Evolutionary conservation across 2,113 vertebrate species (phyloP).

Genomic region (Nothocercus nigrocapillus): DNA sequence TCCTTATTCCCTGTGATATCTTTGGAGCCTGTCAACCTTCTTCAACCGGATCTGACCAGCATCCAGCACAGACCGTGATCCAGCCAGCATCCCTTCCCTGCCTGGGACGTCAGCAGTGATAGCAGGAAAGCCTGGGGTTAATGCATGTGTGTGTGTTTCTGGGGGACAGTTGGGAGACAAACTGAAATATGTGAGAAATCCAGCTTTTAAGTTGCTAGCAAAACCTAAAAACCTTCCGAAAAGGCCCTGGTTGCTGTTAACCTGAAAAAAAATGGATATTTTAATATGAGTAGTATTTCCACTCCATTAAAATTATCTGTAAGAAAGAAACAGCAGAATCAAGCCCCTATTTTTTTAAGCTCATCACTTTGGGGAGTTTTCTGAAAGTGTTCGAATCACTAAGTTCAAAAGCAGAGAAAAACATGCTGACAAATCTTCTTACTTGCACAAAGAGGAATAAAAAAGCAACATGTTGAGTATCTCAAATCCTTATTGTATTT

Average conservation of each 20-base stretch:
- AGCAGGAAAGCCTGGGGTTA: rapidly evolving
- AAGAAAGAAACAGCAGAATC: constrained; percentile 22
- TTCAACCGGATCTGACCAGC: not conserved
- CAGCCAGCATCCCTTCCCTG: not conserved
- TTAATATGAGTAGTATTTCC: not conserved
- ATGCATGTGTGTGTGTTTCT: not conserved
- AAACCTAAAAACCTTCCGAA: not conserved
- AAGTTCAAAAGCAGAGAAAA: constrained; percentile 37
- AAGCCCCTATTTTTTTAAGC: not conserved
- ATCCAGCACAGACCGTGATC: too few relatives aligned
- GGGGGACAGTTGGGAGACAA: not conserved
- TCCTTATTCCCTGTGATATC: not conserved
- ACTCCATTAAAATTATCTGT: not conserved
- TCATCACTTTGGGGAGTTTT: constrained; percentile 21
- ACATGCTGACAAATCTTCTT: not conserved
- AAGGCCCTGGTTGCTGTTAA: not conserved
- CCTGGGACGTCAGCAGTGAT: not conserved
- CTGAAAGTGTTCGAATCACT: not conserved
- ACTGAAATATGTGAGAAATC: not conserved
- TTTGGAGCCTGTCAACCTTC: not conserved
- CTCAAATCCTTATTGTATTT: constrained; percentile 49
- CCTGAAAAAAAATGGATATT: not conserved
- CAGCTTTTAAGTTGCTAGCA: not conserved
- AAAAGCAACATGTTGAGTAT: not conserved
- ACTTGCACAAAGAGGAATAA: too few relatives aligned